Evolutionary conservation across 1,140 invertebrate genomes (phyloP), one percentile per base, ranked within the genome.

Genomic region (Diorhabda carinulata): DNA sequence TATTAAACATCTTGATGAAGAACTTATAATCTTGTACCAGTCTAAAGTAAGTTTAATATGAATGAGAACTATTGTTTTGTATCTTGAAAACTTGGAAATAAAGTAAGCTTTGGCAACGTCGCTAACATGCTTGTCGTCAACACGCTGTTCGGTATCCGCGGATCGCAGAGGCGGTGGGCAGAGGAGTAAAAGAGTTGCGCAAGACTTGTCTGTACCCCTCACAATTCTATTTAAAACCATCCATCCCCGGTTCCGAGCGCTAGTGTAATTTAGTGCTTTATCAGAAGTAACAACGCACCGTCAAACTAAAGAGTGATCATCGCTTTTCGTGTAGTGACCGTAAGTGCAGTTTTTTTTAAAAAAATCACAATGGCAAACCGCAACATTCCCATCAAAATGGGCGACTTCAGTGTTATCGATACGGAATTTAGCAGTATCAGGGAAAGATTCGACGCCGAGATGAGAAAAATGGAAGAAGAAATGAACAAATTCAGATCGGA

Each of bases 381-480:
- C 77, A 92, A 94, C 86, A 95, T 95, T 84, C 95, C 96, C 78
- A 95, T 98, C 82, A 94, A 94, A 83, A 87, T 96, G 79, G 92
- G 93, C 71, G 94, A 97, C 81, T 94, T 95, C 86, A 95, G 92
- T 82, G 93, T 98, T 73, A 93, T 98, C 82, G 96, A 98, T 83
- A 93, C 92, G 63, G 96, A 98, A 84, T 98, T 98, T 84, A 94
- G 93, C 77, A 95, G 91, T 81, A 98, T 98, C 81, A 89, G 95
- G 71, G 95, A 97, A 81, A 87, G 94, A 70, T 98, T 98, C 82
- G 96, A 98, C 81, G 90, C 89, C 65, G 96, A 98, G 87, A 98
- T 98, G 96, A 87, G 91, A 76, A 94, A 95, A 84, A 98, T 98
- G 94, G 96, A 98, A 84, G 95, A 98, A 74, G 96, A 98, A 84